These are phyloP conservation scores for Cyanistes caeruleus DNA, from an alignment of 2,113 vertebrate genomes.

Conservation along the genomic window DNA sequence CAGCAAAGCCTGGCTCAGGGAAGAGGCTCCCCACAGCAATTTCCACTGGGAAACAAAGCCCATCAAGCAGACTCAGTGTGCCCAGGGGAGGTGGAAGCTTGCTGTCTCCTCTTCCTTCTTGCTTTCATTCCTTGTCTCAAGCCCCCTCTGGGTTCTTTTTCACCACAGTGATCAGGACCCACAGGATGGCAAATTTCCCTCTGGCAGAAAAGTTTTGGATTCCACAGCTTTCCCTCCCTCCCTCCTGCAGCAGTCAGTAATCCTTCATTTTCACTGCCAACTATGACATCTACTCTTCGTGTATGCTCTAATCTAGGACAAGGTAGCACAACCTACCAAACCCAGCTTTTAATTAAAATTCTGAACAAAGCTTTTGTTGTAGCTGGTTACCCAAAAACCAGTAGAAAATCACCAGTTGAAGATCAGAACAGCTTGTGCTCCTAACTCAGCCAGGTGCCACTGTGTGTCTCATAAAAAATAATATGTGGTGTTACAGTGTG, in stretches of 20 bases:
- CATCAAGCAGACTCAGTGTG: background rate
- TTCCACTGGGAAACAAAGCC: background rate
- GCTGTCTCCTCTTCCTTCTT: background rate
- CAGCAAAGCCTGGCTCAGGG: background rate
- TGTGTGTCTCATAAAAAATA: background rate
- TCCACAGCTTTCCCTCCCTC: background rate
- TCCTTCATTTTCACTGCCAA: background rate
- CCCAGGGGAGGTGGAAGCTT: background rate
- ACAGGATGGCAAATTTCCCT: background rate
- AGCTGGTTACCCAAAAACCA: background rate
- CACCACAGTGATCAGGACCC: accelerated
- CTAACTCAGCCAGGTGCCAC: background rate
- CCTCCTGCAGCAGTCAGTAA: background rate
- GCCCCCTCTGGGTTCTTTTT: background rate
- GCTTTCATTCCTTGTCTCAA: background rate
- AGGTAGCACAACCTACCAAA: background rate
- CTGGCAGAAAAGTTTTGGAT: background rate
- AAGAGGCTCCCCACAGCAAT: background rate
- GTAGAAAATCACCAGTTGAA: background rate
- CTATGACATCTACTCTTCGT: background rate
- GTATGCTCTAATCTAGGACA: background rate
- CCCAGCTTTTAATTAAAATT: background rate
- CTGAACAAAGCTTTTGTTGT: background rate
- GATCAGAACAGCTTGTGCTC: background rate
- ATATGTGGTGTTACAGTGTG: accelerated